These are phyloP conservation scores for Oscheius sp. DNA, from an alignment of 2,888 invertebrate genomes.

Conservation along the genomic window DNA sequence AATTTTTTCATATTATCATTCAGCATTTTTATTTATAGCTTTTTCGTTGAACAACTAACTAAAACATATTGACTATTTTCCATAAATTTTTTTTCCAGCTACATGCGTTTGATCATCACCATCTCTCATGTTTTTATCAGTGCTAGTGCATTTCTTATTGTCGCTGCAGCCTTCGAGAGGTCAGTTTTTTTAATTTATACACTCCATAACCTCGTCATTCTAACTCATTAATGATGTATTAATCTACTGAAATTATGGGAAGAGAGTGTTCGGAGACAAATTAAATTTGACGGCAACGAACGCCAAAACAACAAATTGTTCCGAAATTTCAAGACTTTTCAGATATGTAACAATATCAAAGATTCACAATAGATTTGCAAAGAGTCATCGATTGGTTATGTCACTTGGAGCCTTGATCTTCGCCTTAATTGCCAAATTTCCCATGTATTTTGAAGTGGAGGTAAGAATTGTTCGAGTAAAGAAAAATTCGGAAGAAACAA, in stretches of 20 bases:
- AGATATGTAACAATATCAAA: slow-evolving; percentile 64
- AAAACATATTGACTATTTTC: background rate
- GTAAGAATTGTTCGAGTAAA: too few relatives aligned
- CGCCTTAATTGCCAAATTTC: slow-evolving; percentile 61
- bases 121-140: slow-evolving; percentile 63
- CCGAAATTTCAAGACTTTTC: slow-evolving; percentile 6
- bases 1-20: too few relatives aligned
- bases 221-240: too few relatives aligned
- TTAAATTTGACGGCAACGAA: too few relatives aligned
- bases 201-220: too few relatives aligned
- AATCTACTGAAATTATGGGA: too few relatives aligned
- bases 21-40: too few relatives aligned
- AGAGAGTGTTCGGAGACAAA: too few relatives aligned
- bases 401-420: slow-evolving; percentile 48
- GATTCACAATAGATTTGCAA: slow-evolving; percentile 56
- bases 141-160: slow-evolving; percentile 61
- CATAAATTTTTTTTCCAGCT: background rate
- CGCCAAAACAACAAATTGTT: too few relatives aligned
- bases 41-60: background rate
- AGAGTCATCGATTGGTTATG: slow-evolving; percentile 50
- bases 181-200: slow-evolving; percentile 30
- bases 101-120: slow-evolving; percentile 60
- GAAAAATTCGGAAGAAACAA: background rate
- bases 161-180: slow-evolving; percentile 64
- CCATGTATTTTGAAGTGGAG: slow-evolving; percentile 64